These are phyloP conservation scores for Acanthisitta chloris DNA, from an alignment of 2,113 vertebrate genomes.

Conservation along the genomic window DNA sequence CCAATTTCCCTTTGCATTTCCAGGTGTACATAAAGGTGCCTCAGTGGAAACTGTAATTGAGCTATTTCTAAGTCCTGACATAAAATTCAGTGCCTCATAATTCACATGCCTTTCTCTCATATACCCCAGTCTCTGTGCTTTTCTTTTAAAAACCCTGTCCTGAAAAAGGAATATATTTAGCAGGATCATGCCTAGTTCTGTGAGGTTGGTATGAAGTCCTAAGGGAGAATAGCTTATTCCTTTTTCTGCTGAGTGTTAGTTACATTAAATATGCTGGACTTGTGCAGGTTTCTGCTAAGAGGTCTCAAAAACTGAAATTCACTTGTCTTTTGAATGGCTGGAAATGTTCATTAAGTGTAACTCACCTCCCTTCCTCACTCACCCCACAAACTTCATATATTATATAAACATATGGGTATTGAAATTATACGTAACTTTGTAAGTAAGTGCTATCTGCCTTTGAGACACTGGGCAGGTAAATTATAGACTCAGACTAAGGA, in stretches of 20 bases:
- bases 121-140: neutral
- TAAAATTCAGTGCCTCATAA: neutral
- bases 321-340: neutral
- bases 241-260: neutral
- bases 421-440: neutral
- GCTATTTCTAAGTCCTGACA: neutral
- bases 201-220: neutral
- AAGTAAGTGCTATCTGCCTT: conserved; percentile 18
- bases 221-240: neutral
- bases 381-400: neutral
- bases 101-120: neutral
- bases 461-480: conserved; percentile 54
- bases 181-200: neutral
- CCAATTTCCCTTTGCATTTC: neutral
- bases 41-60: neutral
- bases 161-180: neutral
- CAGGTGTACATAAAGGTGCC: neutral
- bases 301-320: neutral
- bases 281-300: neutral
- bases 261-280: neutral
- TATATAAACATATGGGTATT: neutral
- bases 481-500: conserved; percentile 19
- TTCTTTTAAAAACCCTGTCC: neutral
- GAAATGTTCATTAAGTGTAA: neutral
- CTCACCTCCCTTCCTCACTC: neutral